Evolutionary conservation across 2,888 invertebrate species (phyloP), one percentile per base, ranked within the genome.

Genomic region (Habroteleia sp.): DNA sequence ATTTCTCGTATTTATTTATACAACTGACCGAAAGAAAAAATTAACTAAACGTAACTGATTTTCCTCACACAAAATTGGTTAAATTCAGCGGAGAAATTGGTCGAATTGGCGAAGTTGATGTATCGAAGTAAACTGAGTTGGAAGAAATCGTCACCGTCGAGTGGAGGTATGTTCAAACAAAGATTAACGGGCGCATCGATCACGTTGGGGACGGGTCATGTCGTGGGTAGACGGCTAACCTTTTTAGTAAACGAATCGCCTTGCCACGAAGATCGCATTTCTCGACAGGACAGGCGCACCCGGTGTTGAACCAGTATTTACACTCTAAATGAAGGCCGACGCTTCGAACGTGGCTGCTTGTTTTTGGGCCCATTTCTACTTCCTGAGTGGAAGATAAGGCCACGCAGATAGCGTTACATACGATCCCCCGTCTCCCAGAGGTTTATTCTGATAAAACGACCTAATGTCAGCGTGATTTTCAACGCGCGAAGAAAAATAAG

Each of bases 221-320:
- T 77, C 77, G 74, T 75, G 77, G 56, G 23, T 58, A 58, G 63
- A 65, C 46, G 52, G 62, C 50, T 69, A 69, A 71, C 80, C 79
- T 82, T 82, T 81, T 82, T 74, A 77, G 85, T 82, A 83, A 85
- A 84, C 84, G 74, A 68, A 84, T 79, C 78, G 84, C 82, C 84
- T 85, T 85, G 82, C 85, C 85, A 85, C 85, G 85, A 79, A 77
- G 85, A 85, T 85, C 85, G 83, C 85, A 83, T 85, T 85, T 85
- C 85, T 77, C 79, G 66, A 74, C 65, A 62, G 78, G 56, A 80
- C 76, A 76, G 78, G 81, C 82, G 83, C 81, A 83, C 81, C 82
- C 81, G 81, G 79, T 80, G 79, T 75, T 65, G 77, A 77, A 79
- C 79, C 77, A 62, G 75, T 85, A 82, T 85, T 85, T 84, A 81